These are phyloP conservation scores for Heliconius hortense DNA, from an alignment of 2,888 invertebrate genomes.

Conservation along the genomic window DNA sequence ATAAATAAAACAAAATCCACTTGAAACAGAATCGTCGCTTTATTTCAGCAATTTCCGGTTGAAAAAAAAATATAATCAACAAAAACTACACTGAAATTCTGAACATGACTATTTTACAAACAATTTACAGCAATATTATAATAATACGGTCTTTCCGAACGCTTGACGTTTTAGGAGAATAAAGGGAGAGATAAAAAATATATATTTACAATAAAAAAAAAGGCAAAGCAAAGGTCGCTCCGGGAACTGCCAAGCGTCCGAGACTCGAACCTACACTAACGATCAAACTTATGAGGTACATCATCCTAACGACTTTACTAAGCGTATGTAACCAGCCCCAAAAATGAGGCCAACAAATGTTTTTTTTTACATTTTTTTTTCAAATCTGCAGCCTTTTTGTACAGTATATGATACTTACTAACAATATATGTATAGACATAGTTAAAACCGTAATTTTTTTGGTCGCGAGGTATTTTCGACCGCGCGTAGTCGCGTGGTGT, in stretches of 20 bases:
- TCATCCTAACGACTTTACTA: slow-evolving; percentile 76
- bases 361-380: slow-evolving; percentile 74
- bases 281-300: slow-evolving; percentile 75
- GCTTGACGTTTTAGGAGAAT: slow-evolving; percentile 45
- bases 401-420: slow-evolving; percentile 80
- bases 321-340: slow-evolving; percentile 78
- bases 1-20: slow-evolving; percentile 62
- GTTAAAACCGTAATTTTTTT: slow-evolving; percentile 74
- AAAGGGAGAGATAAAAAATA: slow-evolving; percentile 53
- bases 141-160: slow-evolving; percentile 52
- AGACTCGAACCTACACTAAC: slow-evolving; percentile 60
- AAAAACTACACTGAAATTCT: slow-evolving; percentile 77
- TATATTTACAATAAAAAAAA: slow-evolving; percentile 67
- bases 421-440: slow-evolving; percentile 77
- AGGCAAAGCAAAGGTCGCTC: slow-evolving; percentile 49
- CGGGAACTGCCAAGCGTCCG: slow-evolving; percentile 50
- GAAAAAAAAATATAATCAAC: slow-evolving; percentile 74
- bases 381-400: slow-evolving; percentile 76
- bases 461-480: slow-evolving; percentile 54
- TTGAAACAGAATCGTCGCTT: slow-evolving; percentile 79
- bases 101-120: slow-evolving; percentile 80
- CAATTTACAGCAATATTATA: slow-evolving; percentile 74
- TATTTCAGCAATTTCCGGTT: slow-evolving; percentile 78
- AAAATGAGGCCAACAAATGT: slow-evolving; percentile 60
- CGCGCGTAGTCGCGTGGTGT: slow-evolving; percentile 43